A percentile compares a stretch with the other conserved stretches of the same genome.
phyloP scores from a whole-genome alignment of 2,797 vertebrate species.

The Pantherophis vulpinus region DNA sequence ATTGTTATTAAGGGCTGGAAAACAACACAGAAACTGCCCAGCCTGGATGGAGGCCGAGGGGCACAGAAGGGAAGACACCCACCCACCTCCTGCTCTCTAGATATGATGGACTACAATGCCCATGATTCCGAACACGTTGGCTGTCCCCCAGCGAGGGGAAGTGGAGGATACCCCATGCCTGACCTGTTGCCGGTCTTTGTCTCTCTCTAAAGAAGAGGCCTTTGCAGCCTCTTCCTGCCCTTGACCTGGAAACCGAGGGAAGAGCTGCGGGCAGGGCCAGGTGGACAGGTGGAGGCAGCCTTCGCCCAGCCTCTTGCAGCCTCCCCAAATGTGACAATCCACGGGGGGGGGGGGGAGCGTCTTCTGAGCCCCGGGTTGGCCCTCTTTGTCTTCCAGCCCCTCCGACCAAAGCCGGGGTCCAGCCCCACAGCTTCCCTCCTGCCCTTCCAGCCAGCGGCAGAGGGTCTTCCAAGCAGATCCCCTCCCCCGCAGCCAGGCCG shows the following conservation, averaged over 20 bases:
- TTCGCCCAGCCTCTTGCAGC: not conserved
- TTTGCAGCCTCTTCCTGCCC: not conserved
- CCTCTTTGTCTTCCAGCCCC: not conserved
- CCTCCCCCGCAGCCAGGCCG: not conserved
- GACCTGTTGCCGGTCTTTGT: not conserved
- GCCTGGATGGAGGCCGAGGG: not conserved
- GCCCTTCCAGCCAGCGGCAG: not conserved
- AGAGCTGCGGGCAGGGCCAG: not conserved
- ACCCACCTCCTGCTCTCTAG: not conserved
- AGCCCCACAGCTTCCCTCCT: too few species aligned
- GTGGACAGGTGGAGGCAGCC: not conserved
- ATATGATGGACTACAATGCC: not conserved
- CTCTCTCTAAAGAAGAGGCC: not conserved
- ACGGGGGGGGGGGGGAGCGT: too few species aligned
- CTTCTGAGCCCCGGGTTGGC: not conserved
- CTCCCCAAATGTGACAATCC: not conserved
- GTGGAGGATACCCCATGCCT: not conserved
- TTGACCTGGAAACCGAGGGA: not conserved
- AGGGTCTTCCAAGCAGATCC: not conserved
- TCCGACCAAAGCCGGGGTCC: too few species aligned
- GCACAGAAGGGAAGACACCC: not conserved
- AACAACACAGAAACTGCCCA: not conserved
- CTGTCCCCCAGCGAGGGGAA: not conserved
- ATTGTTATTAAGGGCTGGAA: not conserved
- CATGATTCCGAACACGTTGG: not conserved